Conservation (phyloP, 2,113 vertebrate genomes). For the Chaenocephalus aceratus region DNA sequence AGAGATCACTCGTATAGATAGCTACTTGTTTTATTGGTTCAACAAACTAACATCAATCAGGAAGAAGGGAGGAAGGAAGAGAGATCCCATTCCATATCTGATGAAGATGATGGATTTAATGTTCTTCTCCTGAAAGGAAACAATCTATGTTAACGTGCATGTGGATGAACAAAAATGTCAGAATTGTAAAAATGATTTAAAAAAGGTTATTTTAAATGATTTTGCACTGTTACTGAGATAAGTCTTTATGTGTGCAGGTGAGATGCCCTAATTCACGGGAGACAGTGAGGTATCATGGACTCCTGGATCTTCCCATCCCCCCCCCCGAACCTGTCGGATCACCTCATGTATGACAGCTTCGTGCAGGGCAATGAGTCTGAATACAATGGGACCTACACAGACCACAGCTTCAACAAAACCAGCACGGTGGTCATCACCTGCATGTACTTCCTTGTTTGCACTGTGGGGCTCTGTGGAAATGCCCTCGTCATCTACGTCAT, state of each 20-base stretch:
- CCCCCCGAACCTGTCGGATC: slow-evolving; percentile 80
- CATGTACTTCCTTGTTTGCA: slow-evolving; percentile 94
- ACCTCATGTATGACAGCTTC: slow-evolving; percentile 83
- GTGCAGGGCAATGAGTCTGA: slow-evolving; percentile 83
- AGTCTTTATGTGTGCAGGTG: slow-evolving; percentile 62
- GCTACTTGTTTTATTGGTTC: slow-evolving; percentile 3
- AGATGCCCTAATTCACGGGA: slow-evolving; percentile 42
- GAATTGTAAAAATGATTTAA: too few species aligned
- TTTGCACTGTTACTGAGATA: slow-evolving; percentile 10
- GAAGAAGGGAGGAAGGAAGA: background rate
- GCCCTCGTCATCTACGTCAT: slow-evolving; percentile 97
- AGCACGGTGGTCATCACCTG: slow-evolving; percentile 93
- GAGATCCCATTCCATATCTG: background rate
- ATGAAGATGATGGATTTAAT: background rate
- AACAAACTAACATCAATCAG: background rate
- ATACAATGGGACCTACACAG: slow-evolving; percentile 75
- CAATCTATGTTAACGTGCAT: slow-evolving; percentile 17
- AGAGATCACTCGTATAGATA: background rate
- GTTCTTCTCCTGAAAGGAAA: slow-evolving; percentile 1
- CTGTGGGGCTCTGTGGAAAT: slow-evolving; percentile 92
- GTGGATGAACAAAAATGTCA: background rate
- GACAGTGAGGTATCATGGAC: slow-evolving; percentile 74
- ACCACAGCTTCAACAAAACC: slow-evolving; percentile 87
- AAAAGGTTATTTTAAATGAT: background rate
- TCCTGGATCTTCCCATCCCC: slow-evolving; percentile 77